These are phyloP conservation scores for Oryzias dopingdopingensis DNA, from an alignment of 2,797 vertebrate genomes.

Conservation along the genomic window DNA sequence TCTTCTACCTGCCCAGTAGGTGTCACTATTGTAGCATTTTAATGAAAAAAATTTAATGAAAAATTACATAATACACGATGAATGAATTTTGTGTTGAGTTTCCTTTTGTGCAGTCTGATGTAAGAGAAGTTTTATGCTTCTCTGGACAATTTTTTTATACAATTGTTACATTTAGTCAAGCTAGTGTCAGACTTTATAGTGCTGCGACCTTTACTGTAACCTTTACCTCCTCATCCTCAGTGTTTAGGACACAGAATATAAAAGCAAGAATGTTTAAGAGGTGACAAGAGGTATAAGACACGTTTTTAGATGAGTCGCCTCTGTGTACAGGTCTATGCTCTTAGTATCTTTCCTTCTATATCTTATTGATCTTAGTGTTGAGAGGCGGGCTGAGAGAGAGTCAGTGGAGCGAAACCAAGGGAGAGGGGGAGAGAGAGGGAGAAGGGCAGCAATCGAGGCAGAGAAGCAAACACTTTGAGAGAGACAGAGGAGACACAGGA, in stretches of 20 bases:
- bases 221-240: neutral
- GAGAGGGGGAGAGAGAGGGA: conserved; percentile 27
- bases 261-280: conserved; percentile 24
- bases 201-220: conserved; percentile 13
- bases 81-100: no score
- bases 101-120: no score
- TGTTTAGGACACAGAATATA: neutral
- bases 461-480: conserved; percentile 47
- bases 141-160: neutral
- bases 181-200: conserved; percentile 23
- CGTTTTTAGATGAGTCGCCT: conserved; percentile 13
- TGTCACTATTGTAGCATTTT: neutral
- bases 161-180: conserved; percentile 29
- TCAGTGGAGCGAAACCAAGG: conserved; percentile 61
- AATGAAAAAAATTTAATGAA: neutral
- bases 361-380: conserved; percentile 64
- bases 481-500: conserved; percentile 59
- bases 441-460: conserved; percentile 46
- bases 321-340: conserved; percentile 20
- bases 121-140: neutral
- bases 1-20: neutral
- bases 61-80: neutral
- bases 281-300: conserved; percentile 9
- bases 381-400: conserved; percentile 67
- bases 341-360: conserved; percentile 21